Base-by-base conservation (phyloP, 2,888 invertebrate genomes). In the Sesamia inferens region DNA sequence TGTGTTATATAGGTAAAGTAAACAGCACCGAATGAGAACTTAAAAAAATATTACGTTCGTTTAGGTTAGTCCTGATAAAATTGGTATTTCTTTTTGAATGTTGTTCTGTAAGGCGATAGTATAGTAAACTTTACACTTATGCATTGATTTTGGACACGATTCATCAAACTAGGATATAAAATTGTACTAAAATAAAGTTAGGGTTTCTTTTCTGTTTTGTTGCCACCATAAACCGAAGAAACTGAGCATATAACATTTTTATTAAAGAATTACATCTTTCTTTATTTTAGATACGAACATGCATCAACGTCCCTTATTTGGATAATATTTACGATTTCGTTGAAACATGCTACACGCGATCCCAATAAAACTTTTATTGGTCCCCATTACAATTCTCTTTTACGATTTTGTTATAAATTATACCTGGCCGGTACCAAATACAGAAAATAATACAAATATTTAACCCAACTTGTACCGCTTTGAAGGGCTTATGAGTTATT, bases 301-400 rank as follows among this genome's bases (percentile, higher is more conserved):
- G 76, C 67, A 82, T 82, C 75, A 75, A 82, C 83, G 82, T 85
- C 84, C 87, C 88, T 86, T 88, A 91, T 91, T 92, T 89, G 89
- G 87, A 81, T 82, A 89, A 90, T 92, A 92, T 94, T 93, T 93
- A 92, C 88, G 91, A 90, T 86, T 91, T 89, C 88, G 87, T 88
- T 84, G 89, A 89, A 91, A 89, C 84, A 88, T 86, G 85, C 85
- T 85, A 78, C 86, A 87, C 88, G 84, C 90, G 86, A 89, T 86
- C 73, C 85, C 83, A 87, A 88, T 92, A 91, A 91, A 91, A 88
- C 51, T 91, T 94, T 94, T 94, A 95, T 92, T 85, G 90, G 85
- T 85, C 76, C 78, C 84, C 90, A 91, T 93, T 92, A 92, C 89
- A 91, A 90, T 90, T 85, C 82, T 71, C 76, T 88, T 94, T 93